phyloP scores from a whole-genome alignment of 1,140 invertebrate species.

The Cataglyphis hispanica region DNA sequence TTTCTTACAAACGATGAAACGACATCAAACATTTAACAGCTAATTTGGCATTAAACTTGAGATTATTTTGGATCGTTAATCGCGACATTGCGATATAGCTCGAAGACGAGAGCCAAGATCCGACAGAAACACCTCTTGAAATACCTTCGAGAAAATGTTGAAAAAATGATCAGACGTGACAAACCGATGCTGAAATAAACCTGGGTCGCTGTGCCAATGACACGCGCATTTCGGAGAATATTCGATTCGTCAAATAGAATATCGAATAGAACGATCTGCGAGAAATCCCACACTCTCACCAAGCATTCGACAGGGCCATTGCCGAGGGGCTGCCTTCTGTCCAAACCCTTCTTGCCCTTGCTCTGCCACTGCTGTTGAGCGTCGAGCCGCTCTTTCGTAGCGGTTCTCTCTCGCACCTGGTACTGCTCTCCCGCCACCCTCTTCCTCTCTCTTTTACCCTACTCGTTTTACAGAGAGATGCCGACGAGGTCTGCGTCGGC shows the following conservation, averaged over 20 bases:
- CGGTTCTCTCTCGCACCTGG: neutral
- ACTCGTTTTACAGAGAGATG: slow-evolving; percentile 46
- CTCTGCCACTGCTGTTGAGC: neutral
- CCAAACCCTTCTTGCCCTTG: neutral
- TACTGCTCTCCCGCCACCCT: neutral
- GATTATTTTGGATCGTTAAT: slow-evolving; percentile 24
- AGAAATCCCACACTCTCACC: slow-evolving; percentile 47
- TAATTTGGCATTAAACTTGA: slow-evolving; percentile 48
- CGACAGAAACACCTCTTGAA: too few relatives aligned
- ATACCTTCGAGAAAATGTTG: neutral
- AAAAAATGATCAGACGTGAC: neutral
- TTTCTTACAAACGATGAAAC: neutral
- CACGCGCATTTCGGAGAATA: neutral
- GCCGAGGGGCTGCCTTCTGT: slow-evolving; percentile 2
- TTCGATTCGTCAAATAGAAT: neutral
- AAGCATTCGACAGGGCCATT: slow-evolving; percentile 27
- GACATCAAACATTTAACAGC: neutral
- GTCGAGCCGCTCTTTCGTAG: slow-evolving; percentile 6
- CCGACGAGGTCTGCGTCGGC: slow-evolving; percentile 69
- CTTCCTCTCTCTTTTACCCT: neutral
- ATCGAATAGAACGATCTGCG: neutral
- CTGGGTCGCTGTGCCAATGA: neutral
- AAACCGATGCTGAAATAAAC: slow-evolving; percentile 21
- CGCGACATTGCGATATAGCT: neutral
- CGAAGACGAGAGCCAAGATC: neutral